Evolutionary conservation across 2,797 vertebrate species (phyloP).

Genomic region (Thripadectes ignobilis): DNA sequence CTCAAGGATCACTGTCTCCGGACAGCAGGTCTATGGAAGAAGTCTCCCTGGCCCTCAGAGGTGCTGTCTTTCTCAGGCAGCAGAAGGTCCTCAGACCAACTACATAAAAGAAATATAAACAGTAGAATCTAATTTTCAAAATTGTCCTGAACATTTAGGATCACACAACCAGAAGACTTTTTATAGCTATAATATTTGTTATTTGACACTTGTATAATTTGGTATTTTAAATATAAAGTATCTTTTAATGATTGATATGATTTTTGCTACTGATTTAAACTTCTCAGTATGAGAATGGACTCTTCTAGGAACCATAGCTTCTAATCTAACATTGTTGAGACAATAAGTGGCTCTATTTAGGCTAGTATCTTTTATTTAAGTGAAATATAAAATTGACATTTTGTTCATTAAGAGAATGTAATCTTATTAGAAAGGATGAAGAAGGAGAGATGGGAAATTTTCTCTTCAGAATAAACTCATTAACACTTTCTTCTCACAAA

Average conservation of each 20-base stretch:
- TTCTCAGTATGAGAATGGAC: not conserved
- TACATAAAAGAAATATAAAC: not conserved
- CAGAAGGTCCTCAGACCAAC: not conserved
- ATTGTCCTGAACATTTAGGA: accelerated
- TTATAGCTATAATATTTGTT: not conserved
- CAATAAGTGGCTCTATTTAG: not conserved
- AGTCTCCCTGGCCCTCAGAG: not conserved
- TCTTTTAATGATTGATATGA: not conserved
- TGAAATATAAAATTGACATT: not conserved
- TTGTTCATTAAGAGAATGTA: not conserved
- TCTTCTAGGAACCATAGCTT: not conserved
- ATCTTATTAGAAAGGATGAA: not conserved
- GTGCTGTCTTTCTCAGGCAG: not conserved
- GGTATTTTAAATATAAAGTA: not conserved
- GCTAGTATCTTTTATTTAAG: not conserved
- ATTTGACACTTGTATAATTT: not conserved
- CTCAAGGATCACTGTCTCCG: not conserved
- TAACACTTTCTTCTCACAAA: not conserved
- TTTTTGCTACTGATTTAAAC: not conserved
- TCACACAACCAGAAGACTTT: not conserved
- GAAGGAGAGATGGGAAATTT: not conserved
- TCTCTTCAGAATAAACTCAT: not conserved
- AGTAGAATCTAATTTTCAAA: not conserved
- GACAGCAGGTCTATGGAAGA: not conserved
- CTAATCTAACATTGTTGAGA: not conserved